Evolutionary conservation across 2,113 vertebrate genomes (phyloP), one percentile per base, ranked within the genome.

Genomic region (Hemicordylus capensis): DNA sequence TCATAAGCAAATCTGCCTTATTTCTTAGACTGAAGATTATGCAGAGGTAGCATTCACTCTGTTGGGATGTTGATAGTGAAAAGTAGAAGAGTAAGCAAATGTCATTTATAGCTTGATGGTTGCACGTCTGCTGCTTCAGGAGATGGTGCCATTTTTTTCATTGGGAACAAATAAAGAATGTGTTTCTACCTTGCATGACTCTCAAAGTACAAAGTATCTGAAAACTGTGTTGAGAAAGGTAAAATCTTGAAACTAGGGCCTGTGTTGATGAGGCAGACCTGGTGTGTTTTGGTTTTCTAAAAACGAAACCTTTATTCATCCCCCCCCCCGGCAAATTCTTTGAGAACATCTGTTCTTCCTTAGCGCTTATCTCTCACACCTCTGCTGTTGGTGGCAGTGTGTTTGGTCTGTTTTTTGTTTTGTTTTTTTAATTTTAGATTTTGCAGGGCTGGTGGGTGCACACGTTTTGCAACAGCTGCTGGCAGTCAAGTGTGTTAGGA

Each of bases 331-430:
- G 9, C 42, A 76, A 37, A 48, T 61, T n/a, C 42, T 73, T 37
- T 31, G 56, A 56, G 26, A 85, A 63, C 84, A 85, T 79, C 84
- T 85, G 84, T 63, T 79, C 79, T 59, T 79, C 54, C 51, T 72
- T 80, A 51, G 56, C n/a, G n/a, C 84, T 85, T 80, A 79, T 73
- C 76, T 85, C 84, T 85, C 56, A 79, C 76, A 85, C 84, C 70
- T 85, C 76, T 80, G 76, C 67, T 85, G 66, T 80, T 85, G 73
- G 66, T 79, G 56, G 76, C 66, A 79, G 42, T 66, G 54, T 80
- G 34, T 28, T 48, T 76, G 54, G 58, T 70, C 14, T 74, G 11
- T 26, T 37, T 64, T 63, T 42, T 37, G 59, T 73, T 15, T 48
- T 19, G 14, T 48, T n/a, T 8, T 51, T 44, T 69, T 69, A 64